These are phyloP conservation scores for Apeltes quadracus DNA, from an alignment of 2,113 vertebrate genomes.

Conservation along the genomic window DNA sequence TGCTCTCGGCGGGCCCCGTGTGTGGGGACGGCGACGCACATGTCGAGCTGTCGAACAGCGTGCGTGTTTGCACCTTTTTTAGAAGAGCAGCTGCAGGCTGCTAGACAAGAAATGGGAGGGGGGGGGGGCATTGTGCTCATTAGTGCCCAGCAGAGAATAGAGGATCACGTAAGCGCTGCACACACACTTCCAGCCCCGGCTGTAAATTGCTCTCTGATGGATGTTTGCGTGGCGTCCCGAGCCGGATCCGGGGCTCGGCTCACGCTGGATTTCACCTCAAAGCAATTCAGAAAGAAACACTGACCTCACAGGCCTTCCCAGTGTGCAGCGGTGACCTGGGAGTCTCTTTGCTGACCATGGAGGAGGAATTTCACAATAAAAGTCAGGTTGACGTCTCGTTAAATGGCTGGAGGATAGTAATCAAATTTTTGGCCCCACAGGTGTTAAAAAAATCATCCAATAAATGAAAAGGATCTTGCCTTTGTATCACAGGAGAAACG, in stretches of 20 bases:
- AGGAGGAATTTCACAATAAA: too few species aligned
- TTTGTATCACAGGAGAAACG: background rate
- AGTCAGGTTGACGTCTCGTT: too few species aligned
- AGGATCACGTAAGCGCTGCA: constrained; percentile 13
- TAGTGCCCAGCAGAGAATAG: constrained; percentile 46
- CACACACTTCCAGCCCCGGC: constrained; percentile 45
- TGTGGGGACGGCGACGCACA: background rate
- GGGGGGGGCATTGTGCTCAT: constrained; percentile 42
- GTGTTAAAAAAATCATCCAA: background rate
- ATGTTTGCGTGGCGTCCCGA: too few species aligned
- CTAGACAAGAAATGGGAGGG: background rate
- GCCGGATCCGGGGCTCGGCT: too few species aligned
- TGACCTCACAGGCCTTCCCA: too few species aligned
- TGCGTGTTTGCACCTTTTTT: background rate
- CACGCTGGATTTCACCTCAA: too few species aligned
- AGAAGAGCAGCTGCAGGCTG: constrained; percentile 30
- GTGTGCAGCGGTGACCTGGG: too few species aligned
- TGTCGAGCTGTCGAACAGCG: background rate
- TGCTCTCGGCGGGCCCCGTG: background rate
- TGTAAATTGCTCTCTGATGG: background rate
- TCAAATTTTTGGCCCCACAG: too few species aligned
- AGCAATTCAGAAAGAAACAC: too few species aligned
- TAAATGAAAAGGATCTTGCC: background rate
- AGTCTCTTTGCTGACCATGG: too few species aligned
- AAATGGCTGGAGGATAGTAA: too few species aligned